A percentile compares a stretch with the other conserved stretches of the same genome.
Conservation (phyloP, 2,888 invertebrate species). For the Drosophila meridionalis region DNA sequence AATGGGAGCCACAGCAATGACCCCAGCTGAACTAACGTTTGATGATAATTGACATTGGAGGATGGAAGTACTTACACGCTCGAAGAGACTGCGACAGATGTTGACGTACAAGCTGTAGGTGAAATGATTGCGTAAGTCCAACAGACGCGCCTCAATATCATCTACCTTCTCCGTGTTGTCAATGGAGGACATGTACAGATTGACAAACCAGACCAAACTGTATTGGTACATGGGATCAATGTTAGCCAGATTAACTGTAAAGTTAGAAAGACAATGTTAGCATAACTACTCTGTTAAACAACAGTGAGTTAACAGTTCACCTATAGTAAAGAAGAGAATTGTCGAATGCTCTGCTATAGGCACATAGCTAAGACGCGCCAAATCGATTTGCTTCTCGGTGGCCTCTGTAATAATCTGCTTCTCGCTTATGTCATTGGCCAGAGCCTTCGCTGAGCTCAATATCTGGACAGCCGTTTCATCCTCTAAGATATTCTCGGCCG, state of each 20-base stretch:
- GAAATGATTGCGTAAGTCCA: conserved; percentile 91
- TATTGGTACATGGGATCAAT: conserved; percentile 99
- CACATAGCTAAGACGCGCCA: conserved; percentile 93
- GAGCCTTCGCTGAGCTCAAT: conserved; percentile 94
- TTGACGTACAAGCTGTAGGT: conserved; percentile 95
- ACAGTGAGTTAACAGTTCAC: conserved; percentile 83
- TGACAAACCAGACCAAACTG: conserved; percentile 97
- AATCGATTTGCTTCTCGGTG: conserved; percentile 95
- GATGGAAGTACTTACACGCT: conserved; percentile 88
- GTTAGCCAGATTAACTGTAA: conserved; percentile 92
- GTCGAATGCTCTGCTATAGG: conserved; percentile 96
- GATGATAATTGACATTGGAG: conserved; percentile 45
- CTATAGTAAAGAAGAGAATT: conserved; percentile 95
- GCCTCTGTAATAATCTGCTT: conserved; percentile 95
- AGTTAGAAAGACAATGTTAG: conserved; percentile 19
- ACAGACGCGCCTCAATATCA: conserved; percentile 90
- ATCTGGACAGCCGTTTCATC: conserved; percentile 96
- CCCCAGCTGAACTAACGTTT: conserved; percentile 31
- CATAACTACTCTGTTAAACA: neutral
- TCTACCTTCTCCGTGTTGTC: conserved; percentile 95
- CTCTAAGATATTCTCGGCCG: conserved; percentile 93
- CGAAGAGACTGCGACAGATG: conserved; percentile 96
- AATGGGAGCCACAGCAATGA: conserved; percentile 10
- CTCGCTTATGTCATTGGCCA: conserved; percentile 95
- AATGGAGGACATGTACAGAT: conserved; percentile 93